A percentile compares a stretch with the other conserved stretches of the same genome.
phyloP scores from a whole-genome alignment of 1,140 invertebrate species.

The Brachionus angularis region DNA sequence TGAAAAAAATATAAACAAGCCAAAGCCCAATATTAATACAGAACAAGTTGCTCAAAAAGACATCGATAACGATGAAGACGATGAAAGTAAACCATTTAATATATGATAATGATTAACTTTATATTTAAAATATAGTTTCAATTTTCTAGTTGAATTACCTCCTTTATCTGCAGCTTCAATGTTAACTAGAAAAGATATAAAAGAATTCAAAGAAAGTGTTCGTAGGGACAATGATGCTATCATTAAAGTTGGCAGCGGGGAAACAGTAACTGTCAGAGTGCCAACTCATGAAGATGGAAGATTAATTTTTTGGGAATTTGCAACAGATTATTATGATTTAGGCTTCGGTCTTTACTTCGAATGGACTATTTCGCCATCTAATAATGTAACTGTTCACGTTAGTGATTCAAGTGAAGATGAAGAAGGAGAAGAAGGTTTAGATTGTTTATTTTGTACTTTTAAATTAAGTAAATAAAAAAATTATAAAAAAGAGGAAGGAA shows the following conservation, averaged over 20 bases:
- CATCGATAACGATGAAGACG: conserved; percentile 39
- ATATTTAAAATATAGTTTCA: neutral
- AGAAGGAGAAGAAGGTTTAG: conserved; percentile 55
- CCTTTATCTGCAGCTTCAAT: conserved; percentile 76
- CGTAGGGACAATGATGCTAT: conserved; percentile 79
- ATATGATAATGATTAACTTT: neutral
- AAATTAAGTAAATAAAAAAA: no score
- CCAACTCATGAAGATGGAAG: conserved; percentile 90
- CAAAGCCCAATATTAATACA: conserved; percentile 10
- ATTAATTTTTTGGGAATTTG: conserved; percentile 98
- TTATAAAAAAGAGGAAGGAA: neutral
- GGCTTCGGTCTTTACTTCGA: conserved; percentile 98
- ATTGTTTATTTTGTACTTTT: no score
- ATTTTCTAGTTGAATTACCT: conserved; percentile 45
- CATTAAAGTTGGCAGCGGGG: conserved; percentile 92
- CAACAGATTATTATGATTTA: conserved; percentile 94
- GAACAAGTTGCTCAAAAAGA: conserved; percentile 14
- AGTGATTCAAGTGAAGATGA: conserved; percentile 83
- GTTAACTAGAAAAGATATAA: conserved; percentile 89
- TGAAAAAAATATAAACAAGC: conserved; percentile 45
- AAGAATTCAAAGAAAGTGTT: conserved; percentile 71
- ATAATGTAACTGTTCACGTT: conserved; percentile 70
- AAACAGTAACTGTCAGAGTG: conserved; percentile 92
- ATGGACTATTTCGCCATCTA: conserved; percentile 78
- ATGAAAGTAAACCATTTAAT: conserved; percentile 17